Conservation (phyloP, 2,888 invertebrate genomes). For the Caenorhabditis sp. region DNA sequence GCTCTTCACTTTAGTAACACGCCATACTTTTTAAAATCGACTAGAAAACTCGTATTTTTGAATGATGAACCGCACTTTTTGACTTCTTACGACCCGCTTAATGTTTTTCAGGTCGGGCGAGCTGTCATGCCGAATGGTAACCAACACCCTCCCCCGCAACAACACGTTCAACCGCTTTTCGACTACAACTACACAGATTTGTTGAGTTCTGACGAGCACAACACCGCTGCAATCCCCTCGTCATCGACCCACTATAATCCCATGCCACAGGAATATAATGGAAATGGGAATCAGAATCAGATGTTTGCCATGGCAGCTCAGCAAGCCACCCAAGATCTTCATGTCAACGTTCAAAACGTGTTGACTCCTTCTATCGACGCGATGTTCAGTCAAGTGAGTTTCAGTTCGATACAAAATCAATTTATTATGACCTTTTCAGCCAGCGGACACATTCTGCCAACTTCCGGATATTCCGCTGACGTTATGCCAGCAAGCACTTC, state of each 20-base stretch:
- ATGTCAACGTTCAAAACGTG: constrained; percentile 53
- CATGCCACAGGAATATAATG: constrained; percentile 20
- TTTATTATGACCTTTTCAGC: constrained; percentile 26
- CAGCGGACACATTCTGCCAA: constrained; percentile 26
- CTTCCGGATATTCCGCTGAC: constrained; percentile 51
- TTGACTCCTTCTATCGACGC: constrained; percentile 51
- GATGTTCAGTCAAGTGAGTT: constrained; percentile 42
- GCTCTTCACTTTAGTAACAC: constrained; percentile 23
- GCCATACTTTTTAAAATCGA: constrained; percentile 12
- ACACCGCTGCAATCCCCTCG: constrained; percentile 13
- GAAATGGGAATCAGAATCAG: constrained; percentile 26
- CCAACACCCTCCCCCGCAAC: constrained; percentile 1
- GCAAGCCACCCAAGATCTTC: constrained; percentile 54
- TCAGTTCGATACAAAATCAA: constrained; percentile 31
- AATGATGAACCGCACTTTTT: not conserved
- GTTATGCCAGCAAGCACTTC: constrained; percentile 61
- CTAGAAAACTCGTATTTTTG: constrained; percentile 1
- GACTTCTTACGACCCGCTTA: not conserved
- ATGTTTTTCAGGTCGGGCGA: constrained; percentile 38
- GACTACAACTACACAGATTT: constrained; percentile 51
- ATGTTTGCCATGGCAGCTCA: constrained; percentile 56
- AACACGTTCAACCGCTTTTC: constrained; percentile 3
- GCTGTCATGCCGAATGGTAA: constrained; percentile 43
- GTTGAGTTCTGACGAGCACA: constrained; percentile 34
- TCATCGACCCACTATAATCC: constrained; percentile 13